phyloP scores from a whole-genome alignment of 2,888 invertebrate genomes.

The Endotricha flammealis region DNA sequence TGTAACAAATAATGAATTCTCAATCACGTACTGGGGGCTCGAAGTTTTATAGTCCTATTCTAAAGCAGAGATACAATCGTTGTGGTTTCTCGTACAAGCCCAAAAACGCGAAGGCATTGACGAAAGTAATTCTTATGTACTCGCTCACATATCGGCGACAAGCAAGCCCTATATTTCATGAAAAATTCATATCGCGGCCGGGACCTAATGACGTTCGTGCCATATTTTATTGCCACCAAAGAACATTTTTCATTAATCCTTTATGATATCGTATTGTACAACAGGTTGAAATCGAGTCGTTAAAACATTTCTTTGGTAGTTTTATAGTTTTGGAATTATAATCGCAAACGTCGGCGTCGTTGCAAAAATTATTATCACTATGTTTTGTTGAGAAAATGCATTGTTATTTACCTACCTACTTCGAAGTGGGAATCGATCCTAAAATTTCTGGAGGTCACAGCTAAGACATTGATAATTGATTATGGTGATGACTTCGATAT shows the following conservation, averaged over 20 bases:
- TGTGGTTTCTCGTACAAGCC: conserved; percentile 34
- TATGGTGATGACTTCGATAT: too few species aligned
- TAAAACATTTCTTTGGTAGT: conserved; percentile 4
- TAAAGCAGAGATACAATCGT: conserved; percentile 51
- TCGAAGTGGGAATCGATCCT: too few species aligned
- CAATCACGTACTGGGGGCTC: conserved; percentile 40
- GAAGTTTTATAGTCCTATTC: conserved; percentile 47
- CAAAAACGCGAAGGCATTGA: conserved; percentile 54
- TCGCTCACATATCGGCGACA: conserved; percentile 27
- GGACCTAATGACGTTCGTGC: conserved; percentile 69
- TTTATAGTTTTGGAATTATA: too few species aligned
- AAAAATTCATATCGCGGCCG: conserved; percentile 70
- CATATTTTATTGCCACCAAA: conserved; percentile 64
- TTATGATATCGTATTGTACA: conserved; percentile 40
- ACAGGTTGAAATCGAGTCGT: conserved; percentile 11
- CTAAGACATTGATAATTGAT: too few species aligned
- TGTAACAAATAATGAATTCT: conserved; percentile 43
- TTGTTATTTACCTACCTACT: too few species aligned
- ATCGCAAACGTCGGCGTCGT: too few species aligned
- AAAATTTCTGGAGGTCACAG: too few species aligned
- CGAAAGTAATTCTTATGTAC: conserved; percentile 53
- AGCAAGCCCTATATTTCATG: conserved; percentile 72
- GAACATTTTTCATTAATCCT: conserved; percentile 68
- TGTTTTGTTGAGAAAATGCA: too few species aligned
- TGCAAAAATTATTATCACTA: too few species aligned